A percentile compares a stretch with the other conserved stretches of the same genome.
phyloP scores from a whole-genome alignment of 2,888 invertebrate genomes.

The Drosophila rellima region DNA sequence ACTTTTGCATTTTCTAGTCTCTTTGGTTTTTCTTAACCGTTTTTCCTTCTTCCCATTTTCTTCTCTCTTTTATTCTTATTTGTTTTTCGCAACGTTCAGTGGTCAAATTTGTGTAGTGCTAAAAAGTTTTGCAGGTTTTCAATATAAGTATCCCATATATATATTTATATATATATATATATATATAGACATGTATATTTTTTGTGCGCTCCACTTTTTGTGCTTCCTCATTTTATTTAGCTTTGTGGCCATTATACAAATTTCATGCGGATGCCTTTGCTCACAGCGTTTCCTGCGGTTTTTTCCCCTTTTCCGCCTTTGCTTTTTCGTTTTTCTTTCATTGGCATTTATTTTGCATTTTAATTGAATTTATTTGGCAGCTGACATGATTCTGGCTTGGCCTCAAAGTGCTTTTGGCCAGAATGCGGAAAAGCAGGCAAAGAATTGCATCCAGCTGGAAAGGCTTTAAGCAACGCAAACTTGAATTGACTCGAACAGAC shows the following conservation, averaged over 20 bases:
- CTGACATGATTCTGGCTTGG: conserved; percentile 52
- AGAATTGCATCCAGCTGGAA: conserved; percentile 41
- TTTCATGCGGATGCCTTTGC: conserved; percentile 46
- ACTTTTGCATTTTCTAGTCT: conserved; percentile 60
- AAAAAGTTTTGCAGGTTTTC: conserved; percentile 38
- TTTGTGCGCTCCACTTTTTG: conserved; percentile 9
- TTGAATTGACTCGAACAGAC: conserved; percentile 23
- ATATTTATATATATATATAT: neutral
- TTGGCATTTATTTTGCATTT: conserved; percentile 73
- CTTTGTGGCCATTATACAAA: conserved; percentile 52
- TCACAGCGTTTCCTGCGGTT: conserved; percentile 6
- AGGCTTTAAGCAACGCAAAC: conserved; percentile 35
- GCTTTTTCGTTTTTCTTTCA: conserved; percentile 13
- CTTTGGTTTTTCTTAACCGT: conserved; percentile 20
- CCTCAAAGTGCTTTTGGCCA: conserved; percentile 18
- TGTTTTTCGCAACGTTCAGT: conserved; percentile 23
- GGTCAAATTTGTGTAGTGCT: conserved; percentile 53
- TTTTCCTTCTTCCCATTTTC: neutral
- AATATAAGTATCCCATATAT: conserved; percentile 20
- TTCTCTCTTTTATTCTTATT: neutral
- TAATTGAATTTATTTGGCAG: conserved; percentile 73
- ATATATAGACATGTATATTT: neutral
- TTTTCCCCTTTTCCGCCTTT: neutral
- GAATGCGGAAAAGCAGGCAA: conserved; percentile 5
- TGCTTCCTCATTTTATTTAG: conserved; percentile 22